Base-by-base conservation (phyloP, 2,888 invertebrate genomes). In the Idaea aversata region DNA sequence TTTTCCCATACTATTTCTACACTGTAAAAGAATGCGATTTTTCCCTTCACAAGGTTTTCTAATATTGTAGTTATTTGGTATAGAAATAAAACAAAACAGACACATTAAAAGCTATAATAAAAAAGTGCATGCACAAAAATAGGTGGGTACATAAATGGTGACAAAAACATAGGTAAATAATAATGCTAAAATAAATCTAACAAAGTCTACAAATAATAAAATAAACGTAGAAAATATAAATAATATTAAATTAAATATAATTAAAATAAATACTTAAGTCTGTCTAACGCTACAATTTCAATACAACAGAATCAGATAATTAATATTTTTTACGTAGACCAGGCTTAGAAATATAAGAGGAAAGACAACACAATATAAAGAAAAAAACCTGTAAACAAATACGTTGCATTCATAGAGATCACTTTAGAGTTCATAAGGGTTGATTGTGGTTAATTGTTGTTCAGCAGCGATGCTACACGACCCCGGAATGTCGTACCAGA, bases 401-500 rank as follows among this genome's bases (percentile, higher is more conserved):
- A 65, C 59, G 63, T 25, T 25, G 25, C 25, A 62, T 68, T 67
- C 62, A 65, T 36, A 62, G 65, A 64, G 47, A 64, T 79, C 87
- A 89, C 86, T 88, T 59, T 25, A 85, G 69, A 87, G 89, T 90
- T 87, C 84, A 70, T 87, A 81, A 80, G 66, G 79, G 78, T 82
- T 47, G 47, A 47, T 80, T 83, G 79, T 67, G 69, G 75, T 76
- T 71, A 79, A 73, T 75, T 80, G 82, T 79, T 77, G 85, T 79
- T 76, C 88, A 81, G 88, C 85, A 87, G 79, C 90, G 91, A 84
- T 80, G 92, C 84, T 83, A 87, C 84, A 93, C 94, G 93, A 94
- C n/a, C 91, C 94, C 95, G 96, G 97, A 95, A 96, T 97, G 97
- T 97, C 98, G 98, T 98, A 98, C 98, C 98, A 98, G 98, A 98